These are phyloP conservation scores for Enteromius viviparus DNA, from an alignment of 2,797 vertebrate species.

Conservation along the genomic window DNA sequence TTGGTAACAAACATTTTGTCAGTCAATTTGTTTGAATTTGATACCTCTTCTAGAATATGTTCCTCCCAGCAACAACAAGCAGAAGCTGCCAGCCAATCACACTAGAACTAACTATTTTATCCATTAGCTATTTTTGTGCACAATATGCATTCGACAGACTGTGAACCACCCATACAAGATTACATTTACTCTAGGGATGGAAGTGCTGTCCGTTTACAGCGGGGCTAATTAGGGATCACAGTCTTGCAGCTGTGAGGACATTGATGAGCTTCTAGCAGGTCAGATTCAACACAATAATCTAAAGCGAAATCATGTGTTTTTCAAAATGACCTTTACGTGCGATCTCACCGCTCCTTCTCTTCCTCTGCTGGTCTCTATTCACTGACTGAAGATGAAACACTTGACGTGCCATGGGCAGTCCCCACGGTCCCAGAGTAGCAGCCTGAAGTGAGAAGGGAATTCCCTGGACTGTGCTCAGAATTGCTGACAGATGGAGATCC, in stretches of 20 bases:
- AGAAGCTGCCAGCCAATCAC: neutral
- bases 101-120: neutral
- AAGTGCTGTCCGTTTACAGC: constrained; percentile 20
- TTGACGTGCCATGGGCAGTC: neutral
- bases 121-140: neutral
- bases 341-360: constrained; percentile 10
- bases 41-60: neutral
- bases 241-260: neutral
- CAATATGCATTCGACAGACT: neutral
- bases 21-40: neutral
- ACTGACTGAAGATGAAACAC: constrained; percentile 38
- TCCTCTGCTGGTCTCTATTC: constrained; percentile 2
- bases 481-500: constrained; percentile 51
- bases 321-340: neutral
- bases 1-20: neutral
- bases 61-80: neutral
- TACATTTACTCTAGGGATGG: constrained; percentile 7
- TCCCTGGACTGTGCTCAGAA: constrained; percentile 40
- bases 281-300: constrained; percentile 13
- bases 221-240: constrained; percentile 12
- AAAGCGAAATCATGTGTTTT: constrained; percentile 1
- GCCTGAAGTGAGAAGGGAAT: constrained; percentile 41
- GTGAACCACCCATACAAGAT: neutral
- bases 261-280: neutral
- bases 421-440: constrained; percentile 21